phyloP scores from a whole-genome alignment of 2,797 vertebrate species.

The Ceyx erithaca region DNA sequence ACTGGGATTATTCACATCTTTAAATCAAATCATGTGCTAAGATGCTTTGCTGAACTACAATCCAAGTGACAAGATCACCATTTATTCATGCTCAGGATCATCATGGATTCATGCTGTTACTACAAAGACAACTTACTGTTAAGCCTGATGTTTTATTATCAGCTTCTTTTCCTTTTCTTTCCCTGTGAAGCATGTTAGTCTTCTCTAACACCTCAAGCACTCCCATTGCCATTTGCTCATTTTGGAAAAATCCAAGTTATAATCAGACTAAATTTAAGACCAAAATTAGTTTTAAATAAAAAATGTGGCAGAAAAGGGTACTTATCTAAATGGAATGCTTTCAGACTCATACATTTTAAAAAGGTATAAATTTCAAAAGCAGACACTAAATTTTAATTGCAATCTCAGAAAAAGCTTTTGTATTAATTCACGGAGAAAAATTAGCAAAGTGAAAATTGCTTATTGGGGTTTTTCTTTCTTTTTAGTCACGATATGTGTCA shows the following conservation, averaged over 20 bases:
- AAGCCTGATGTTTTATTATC: background rate
- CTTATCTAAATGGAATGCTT: conserved; percentile 82
- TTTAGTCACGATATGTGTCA: conserved; percentile 66
- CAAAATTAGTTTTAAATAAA: conserved; percentile 80
- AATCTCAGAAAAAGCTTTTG: conserved; percentile 78
- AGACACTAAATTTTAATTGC: conserved; percentile 82
- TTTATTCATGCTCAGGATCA: conserved; percentile 3
- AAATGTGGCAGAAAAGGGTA: conserved; percentile 78
- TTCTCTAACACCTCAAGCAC: background rate
- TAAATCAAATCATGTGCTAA: conserved; percentile 40
- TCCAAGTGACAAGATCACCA: background rate
- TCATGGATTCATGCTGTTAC: background rate
- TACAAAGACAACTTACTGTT: conserved; percentile 13
- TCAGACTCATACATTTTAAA: conserved; percentile 80
- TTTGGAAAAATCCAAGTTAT: conserved; percentile 71
- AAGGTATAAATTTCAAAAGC: conserved; percentile 79
- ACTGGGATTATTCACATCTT: conserved; percentile 14
- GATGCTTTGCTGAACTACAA: conserved; percentile 23
- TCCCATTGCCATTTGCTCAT: conserved; percentile 36
- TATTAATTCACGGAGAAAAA: conserved; percentile 80
- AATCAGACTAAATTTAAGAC: conserved; percentile 73
- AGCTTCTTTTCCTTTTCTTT: background rate
- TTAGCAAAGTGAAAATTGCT: conserved; percentile 79
- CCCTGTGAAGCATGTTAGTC: background rate
- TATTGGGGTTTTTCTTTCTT: conserved; percentile 74